Evolutionary conservation across 2,797 vertebrate genomes (phyloP), one percentile per base, ranked within the genome.

Genomic region (Cuculus canorus): DNA sequence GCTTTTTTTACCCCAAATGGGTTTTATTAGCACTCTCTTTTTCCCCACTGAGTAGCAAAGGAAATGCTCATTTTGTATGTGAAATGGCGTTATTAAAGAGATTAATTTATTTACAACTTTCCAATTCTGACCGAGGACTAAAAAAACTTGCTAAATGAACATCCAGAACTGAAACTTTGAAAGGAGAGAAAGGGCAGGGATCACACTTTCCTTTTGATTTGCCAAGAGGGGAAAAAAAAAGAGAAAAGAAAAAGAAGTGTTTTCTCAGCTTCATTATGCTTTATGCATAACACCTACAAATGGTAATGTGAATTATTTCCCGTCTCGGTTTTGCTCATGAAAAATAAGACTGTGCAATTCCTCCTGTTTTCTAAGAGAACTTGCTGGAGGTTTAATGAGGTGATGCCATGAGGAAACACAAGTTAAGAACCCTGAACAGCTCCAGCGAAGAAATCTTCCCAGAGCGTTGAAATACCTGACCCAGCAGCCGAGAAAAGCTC

Each of bases 351-450:
- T 2, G 73, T 65, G 54, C 77, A 57, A 8, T 57, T 95, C 65
- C 89, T 80, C 86, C 54, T 70, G 11, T 75, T 93, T 50, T 73
- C 80, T 14, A 30, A 59, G 64, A 70, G 81, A 61, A 72, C 28
- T 78, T 54, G 61, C 48, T 37, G 69, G 77, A 93, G 90, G 77
- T 95, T 91, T 90, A 86, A 96, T 75, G 73, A 93, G 91, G 80
- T 88, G 89, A 78, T 65, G 85, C 66, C 88, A 78, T 0, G 0
- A 82, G 54, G 69, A 90, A 95, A 78, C 10, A 37, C 50, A 27
- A 94, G 77, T 91, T 92, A 95, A 95, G 93, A 96, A 95, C 94
- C 77, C 91, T 92, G 93, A 96, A 96, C 91, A 95, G 93, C 94
- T 92, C 94, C 87, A 61, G 79, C 0, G 0, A 23, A 64, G 66